Conservation (phyloP, 2,113 vertebrate species). For the Antechinus flavipes region DNA sequence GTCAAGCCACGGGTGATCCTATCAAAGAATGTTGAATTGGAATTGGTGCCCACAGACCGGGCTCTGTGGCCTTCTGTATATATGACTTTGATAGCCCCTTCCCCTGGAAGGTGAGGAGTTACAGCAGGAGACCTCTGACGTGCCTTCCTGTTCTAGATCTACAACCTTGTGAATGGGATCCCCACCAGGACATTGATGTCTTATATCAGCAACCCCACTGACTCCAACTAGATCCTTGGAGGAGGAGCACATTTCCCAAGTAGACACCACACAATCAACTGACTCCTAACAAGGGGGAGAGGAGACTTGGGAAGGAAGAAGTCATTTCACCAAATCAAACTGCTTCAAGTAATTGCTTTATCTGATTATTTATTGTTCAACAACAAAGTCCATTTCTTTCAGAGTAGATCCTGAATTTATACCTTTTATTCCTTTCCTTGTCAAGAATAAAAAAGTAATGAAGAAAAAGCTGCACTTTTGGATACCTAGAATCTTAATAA, state of each 20-base stretch:
- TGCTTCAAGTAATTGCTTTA: constrained; percentile 84
- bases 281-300: fast-evolving
- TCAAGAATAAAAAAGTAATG: constrained; percentile 86
- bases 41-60: background rate
- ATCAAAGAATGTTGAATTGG: background rate
- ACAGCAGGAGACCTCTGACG: background rate
- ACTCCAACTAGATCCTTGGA: background rate
- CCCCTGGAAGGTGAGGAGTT: background rate
- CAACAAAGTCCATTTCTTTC: constrained; percentile 83
- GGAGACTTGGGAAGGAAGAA: constrained; percentile 73
- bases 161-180: background rate
- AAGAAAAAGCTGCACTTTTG: constrained; percentile 84
- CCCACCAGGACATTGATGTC: background rate
- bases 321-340: constrained; percentile 74
- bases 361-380: constrained; percentile 86
- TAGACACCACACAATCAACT: fast-evolving
- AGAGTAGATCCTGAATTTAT: constrained; percentile 77
- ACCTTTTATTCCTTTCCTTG: constrained; percentile 77
- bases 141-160: background rate
- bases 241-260: fast-evolving
- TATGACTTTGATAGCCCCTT: background rate
- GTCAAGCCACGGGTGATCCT: background rate
- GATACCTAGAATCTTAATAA: constrained; percentile 82
- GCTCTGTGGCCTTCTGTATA: background rate
- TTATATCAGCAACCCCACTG: too few relatives aligned